Base-by-base conservation (phyloP, 2,797 vertebrate genomes). In the Nannoperca australis region DNA sequence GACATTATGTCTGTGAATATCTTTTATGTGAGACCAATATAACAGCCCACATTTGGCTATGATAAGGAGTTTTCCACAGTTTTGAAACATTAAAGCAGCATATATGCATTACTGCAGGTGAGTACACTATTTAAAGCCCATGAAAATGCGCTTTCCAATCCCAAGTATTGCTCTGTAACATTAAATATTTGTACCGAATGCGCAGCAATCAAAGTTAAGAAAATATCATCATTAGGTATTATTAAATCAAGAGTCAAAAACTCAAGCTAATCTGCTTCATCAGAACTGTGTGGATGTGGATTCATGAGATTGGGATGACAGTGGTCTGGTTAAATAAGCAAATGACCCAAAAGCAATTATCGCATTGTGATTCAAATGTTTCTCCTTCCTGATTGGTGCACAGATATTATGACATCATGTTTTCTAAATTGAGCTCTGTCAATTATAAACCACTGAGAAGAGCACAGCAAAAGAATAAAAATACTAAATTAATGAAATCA, bases 1-100 rank as follows among this genome's bases (percentile, higher is more conserved):
- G 83, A 78, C 68, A 83, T 83, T 84, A 79, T 71, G 63, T 77
- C 72, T 50, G 42, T n/a, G 1, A 61, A 65, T 74, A 76, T 79
- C 61, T 61, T 38, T 58, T 42, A 63, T 61, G 38, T 64, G 47
- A 62, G 74, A 44, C 49, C 56, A 73, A 20, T 70, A 70, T 50
- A 24, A 17, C 14, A 49, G 27, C 54, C 22, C 22, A 65, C 27
- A 62, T 82, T 75, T 58, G 64, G 27, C 58, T 70, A 7, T 66
- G 74, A 53, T 68, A 65, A 51, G 68, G 61, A 79, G 67, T 83
- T 74, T 73, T 2, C 24, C 24, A 27, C 24, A 27, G 24, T 27
- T 27, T 27, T 78, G 20, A 62, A 15, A 66, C 50, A 61, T 70
- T 71, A 47, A 83, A 61, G 27, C 59, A 20, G 20, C 40, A 71